Conservation (phyloP, 2,888 invertebrate genomes). For the Eilema sororculum region DNA sequence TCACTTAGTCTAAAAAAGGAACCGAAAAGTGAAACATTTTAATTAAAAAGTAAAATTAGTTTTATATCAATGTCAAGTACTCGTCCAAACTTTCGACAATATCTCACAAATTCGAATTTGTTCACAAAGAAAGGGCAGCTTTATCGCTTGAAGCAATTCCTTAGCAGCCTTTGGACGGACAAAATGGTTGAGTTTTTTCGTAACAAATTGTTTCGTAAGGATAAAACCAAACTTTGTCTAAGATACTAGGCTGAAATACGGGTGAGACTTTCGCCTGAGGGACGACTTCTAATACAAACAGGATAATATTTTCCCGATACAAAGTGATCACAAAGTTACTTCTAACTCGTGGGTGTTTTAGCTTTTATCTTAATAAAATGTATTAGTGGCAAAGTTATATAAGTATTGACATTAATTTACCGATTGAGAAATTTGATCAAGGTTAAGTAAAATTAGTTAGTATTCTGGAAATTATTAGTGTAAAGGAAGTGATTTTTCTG, state of each 20-base stretch:
- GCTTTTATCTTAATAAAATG: background rate
- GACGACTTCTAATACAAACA: background rate
- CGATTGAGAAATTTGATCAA: background rate
- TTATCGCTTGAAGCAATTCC: background rate
- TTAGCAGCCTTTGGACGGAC: background rate
- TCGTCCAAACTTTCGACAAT: background rate
- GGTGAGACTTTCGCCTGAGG: conserved; percentile 1
- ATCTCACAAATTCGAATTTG: background rate
- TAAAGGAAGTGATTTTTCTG: too few relatives aligned
- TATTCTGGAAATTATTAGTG: too few relatives aligned
- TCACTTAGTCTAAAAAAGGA: too few relatives aligned
- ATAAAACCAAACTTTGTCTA: conserved; percentile 2
- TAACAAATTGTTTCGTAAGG: background rate
- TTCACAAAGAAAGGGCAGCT: background rate
- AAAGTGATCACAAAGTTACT: conserved; percentile 4
- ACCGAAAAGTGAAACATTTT: background rate
- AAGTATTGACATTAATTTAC: background rate
- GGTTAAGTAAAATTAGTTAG: too few relatives aligned
- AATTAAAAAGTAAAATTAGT: background rate
- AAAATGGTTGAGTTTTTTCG: background rate
- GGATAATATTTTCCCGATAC: conserved; percentile 1
- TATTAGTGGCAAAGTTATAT: background rate
- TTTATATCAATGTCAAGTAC: background rate
- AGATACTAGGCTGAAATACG: background rate
- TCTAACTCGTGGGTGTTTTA: background rate